Percentiles rank a stretch among this genome's conserved stretches.
These are phyloP conservation scores for Melopsittacus undulatus DNA, from an alignment of 2,797 vertebrate species.

Conservation along the genomic window DNA sequence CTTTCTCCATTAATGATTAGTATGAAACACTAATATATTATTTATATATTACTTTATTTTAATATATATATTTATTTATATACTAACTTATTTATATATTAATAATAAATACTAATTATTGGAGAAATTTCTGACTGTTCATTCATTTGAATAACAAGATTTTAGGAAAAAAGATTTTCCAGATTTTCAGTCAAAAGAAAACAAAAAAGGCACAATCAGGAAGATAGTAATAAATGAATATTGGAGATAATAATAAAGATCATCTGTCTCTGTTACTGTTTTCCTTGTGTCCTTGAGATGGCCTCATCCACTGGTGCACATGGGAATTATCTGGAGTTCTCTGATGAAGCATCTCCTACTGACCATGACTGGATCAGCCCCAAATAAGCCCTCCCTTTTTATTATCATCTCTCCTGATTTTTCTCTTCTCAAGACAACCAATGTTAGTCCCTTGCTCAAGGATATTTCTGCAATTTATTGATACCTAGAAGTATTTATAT, in stretches of 20 bases:
- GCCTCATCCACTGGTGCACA: fast-evolving
- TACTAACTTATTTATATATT: too few relatives aligned
- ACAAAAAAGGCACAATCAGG: background rate
- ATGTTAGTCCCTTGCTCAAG: background rate
- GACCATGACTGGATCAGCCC: background rate
- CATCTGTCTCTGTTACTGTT: background rate
- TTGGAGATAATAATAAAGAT: background rate
- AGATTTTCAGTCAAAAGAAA: background rate
- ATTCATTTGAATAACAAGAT: background rate
- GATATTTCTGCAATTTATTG: background rate
- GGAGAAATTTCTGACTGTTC: background rate
- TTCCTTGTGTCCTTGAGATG: background rate
- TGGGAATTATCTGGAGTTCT: background rate
- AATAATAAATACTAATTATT: background rate
- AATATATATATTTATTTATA: too few relatives aligned
- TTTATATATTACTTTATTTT: too few relatives aligned
- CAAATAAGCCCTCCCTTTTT: too few relatives aligned
- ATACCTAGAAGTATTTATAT: background rate
- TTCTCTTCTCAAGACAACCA: background rate
- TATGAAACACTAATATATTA: background rate
- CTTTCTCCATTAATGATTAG: background rate
- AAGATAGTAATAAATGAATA: background rate
- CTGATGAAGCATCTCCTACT: background rate
- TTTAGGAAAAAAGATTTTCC: background rate
- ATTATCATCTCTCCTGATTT: background rate